A percentile compares a stretch with the other conserved stretches of the same genome.
Conservation (phyloP, 2,797 vertebrate species). For the Tarsius wallacei region DNA sequence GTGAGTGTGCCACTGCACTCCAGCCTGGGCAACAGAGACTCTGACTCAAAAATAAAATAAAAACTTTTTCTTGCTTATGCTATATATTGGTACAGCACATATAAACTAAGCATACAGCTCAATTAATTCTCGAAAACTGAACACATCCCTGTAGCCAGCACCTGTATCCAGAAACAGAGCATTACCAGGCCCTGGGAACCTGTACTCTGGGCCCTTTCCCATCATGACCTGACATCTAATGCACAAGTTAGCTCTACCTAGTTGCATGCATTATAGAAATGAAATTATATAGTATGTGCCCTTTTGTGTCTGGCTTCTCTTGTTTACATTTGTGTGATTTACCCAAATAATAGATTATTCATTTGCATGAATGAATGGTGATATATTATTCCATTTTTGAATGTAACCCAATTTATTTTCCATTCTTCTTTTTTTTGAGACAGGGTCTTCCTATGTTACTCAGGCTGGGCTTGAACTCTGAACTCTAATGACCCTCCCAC, state of each 20-base stretch:
- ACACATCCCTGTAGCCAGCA: neutral
- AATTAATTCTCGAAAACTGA: neutral
- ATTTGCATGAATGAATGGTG: neutral
- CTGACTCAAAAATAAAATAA: too few species aligned
- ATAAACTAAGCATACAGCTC: neutral
- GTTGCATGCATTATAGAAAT: neutral
- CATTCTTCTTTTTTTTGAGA: too few species aligned
- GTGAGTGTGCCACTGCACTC: too few species aligned
- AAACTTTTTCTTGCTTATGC: neutral
- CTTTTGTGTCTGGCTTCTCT: neutral
- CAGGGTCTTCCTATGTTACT: too few species aligned
- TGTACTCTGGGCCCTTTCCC: neutral
- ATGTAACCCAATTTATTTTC: neutral
- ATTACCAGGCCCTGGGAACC: neutral
- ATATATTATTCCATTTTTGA: neutral
- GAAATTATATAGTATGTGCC: rapidly evolving
- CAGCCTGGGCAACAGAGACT: too few species aligned
- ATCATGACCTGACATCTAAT: too few species aligned
- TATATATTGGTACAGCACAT: neutral
- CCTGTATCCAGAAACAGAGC: neutral
- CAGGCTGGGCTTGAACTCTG: too few species aligned
- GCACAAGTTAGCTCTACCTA: neutral
- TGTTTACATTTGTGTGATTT: neutral
- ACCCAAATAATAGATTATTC: neutral
- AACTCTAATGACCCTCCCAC: too few species aligned